Percentiles rank a stretch among this genome's conserved stretches.
phyloP scores from a whole-genome alignment of 2,113 vertebrate genomes.

The Notothenia rossii region DNA sequence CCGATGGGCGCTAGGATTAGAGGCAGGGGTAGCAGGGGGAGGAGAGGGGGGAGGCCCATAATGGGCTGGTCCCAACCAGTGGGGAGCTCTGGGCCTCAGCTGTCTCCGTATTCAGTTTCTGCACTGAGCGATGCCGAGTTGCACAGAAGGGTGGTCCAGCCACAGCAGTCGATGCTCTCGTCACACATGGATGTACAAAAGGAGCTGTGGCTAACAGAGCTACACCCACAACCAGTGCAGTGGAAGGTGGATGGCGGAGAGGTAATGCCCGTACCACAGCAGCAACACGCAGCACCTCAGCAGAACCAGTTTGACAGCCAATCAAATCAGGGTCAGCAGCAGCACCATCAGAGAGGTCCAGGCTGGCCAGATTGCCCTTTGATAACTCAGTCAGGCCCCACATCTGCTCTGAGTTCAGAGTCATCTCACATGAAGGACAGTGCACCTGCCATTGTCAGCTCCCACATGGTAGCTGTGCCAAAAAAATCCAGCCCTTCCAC shows the following conservation, averaged over 20 bases:
- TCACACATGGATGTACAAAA: constrained; percentile 60
- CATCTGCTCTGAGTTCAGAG: constrained; percentile 54
- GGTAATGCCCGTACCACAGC: constrained; percentile 64
- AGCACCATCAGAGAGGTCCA: constrained; percentile 62
- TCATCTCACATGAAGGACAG: constrained; percentile 49
- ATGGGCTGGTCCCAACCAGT: constrained; percentile 63
- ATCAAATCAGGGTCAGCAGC: constrained; percentile 49
- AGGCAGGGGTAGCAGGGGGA: constrained; percentile 57
- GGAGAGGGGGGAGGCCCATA: constrained; percentile 59
- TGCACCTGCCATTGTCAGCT: constrained; percentile 20
- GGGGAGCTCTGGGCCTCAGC: constrained; percentile 52
- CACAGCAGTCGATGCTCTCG: constrained; percentile 46
- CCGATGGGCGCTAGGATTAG: constrained; percentile 58
- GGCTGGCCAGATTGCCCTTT: constrained; percentile 51
- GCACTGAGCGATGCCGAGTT: constrained; percentile 57
- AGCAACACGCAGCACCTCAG: constrained; percentile 36
- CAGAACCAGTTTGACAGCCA: constrained; percentile 59
- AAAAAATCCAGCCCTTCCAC: constrained; percentile 56
- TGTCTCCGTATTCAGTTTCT: constrained; percentile 40
- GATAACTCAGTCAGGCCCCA: constrained; percentile 48
- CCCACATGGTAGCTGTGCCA: constrained; percentile 31
- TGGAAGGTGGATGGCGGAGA: constrained; percentile 75
- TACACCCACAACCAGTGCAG: constrained; percentile 60
- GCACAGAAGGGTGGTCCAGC: constrained; percentile 41
- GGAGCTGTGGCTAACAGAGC: constrained; percentile 51